Conservation (phyloP, 2,797 vertebrate species). For the Lagocephalus sceleratus region DNA sequence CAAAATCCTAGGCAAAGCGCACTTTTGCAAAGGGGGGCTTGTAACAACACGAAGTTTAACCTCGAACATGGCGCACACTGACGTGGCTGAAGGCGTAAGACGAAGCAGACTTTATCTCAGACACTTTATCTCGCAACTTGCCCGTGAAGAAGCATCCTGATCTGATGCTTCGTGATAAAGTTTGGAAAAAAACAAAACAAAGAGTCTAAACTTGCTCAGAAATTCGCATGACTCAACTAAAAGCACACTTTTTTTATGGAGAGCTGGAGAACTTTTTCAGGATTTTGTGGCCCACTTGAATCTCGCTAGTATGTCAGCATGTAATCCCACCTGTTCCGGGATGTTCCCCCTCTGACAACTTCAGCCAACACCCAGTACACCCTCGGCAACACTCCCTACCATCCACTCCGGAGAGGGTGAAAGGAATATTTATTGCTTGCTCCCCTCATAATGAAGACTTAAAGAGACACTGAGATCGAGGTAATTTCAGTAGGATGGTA, state of each 20-base stretch:
- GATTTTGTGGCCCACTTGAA: constrained; percentile 3
- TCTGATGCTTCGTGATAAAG: not conserved
- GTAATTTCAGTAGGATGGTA: constrained; percentile 32
- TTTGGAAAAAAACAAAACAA: too few species aligned
- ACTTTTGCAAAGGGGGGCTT: not conserved
- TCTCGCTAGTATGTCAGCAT: constrained; percentile 35
- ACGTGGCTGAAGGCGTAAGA: not conserved
- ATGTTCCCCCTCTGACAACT: constrained; percentile 59
- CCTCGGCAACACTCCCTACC: constrained; percentile 23
- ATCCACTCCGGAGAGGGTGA: constrained; percentile 34
- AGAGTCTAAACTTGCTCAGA: not conserved
- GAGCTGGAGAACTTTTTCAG: not conserved
- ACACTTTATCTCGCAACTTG: not conserved
- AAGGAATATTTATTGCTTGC: constrained; percentile 54
- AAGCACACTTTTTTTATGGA: not conserved
- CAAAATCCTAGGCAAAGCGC: not conserved
- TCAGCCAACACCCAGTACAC: constrained; percentile 6
- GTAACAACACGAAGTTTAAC: not conserved
- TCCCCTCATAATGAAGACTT: constrained; percentile 12
- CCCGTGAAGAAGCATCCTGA: not conserved
- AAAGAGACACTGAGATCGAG: constrained; percentile 8
- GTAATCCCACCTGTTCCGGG: constrained; percentile 74
- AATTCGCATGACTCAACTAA: not conserved
- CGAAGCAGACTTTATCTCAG: not conserved
- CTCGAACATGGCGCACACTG: not conserved